Percentiles rank a stretch among this genome's conserved stretches.
Evolutionary conservation across 2,888 invertebrate genomes (phyloP).

Genomic region (Amphimallon solstitiale): DNA sequence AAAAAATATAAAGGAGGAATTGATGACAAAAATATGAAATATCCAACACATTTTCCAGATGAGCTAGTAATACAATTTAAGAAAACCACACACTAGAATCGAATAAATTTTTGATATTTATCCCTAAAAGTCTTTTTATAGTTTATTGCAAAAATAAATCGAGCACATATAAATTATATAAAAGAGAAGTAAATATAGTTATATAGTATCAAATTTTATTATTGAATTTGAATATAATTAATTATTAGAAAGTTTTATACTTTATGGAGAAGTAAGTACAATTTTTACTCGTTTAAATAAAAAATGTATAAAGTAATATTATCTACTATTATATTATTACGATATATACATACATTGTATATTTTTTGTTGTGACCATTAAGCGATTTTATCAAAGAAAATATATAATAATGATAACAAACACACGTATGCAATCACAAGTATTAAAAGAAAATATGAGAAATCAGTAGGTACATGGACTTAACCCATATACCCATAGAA

Average conservation of each 20-base stretch:
- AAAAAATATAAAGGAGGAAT: too few relatives aligned
- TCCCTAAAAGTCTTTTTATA: neutral
- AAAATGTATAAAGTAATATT: constrained; percentile 12
- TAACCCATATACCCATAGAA: constrained; percentile 42
- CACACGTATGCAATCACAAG: constrained; percentile 60
- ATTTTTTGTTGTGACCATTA: constrained; percentile 21
- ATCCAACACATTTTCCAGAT: too few relatives aligned
- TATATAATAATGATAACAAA: constrained; percentile 24
- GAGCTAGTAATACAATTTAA: neutral
- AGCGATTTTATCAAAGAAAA: constrained; percentile 10
- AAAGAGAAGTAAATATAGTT: constrained; percentile 26
- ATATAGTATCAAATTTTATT: constrained; percentile 33
- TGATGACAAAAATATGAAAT: too few relatives aligned
- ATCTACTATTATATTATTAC: constrained; percentile 4
- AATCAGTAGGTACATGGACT: constrained; percentile 53
- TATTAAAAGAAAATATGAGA: constrained; percentile 46
- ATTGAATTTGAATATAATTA: constrained; percentile 26
- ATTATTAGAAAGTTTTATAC: constrained; percentile 34
- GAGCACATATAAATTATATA: constrained; percentile 22
- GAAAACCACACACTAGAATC: neutral
- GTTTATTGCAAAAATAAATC: constrained; percentile 10
- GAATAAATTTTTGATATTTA: neutral
- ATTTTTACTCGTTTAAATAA: constrained; percentile 29
- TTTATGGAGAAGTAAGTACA: constrained; percentile 30
- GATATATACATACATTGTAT: constrained; percentile 9